Evolutionary conservation across 2,888 invertebrate species (phyloP).

Genomic region (Yponomeuta cagnagella): DNA sequence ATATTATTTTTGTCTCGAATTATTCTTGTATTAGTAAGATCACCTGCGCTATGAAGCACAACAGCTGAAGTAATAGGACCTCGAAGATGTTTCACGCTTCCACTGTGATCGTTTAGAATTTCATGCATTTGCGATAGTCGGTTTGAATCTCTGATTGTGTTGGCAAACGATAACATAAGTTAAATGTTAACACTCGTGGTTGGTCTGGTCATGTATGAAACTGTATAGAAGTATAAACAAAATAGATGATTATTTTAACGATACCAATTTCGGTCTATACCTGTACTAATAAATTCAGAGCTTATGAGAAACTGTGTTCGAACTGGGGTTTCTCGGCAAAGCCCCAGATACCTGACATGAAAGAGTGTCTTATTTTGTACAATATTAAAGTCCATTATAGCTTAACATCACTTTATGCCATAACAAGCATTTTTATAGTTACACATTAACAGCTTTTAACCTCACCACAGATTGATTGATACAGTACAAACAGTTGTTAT

Average conservation of each 20-base stretch:
- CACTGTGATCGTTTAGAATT: constrained; percentile 49
- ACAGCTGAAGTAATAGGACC: neutral
- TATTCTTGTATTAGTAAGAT: constrained; percentile 9
- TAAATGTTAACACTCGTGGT: constrained; percentile 13
- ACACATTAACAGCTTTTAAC: constrained; percentile 65
- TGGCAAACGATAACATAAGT: neutral
- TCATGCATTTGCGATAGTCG: constrained; percentile 35
- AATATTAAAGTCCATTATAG: constrained; percentile 47
- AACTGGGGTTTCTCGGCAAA: constrained; percentile 7
- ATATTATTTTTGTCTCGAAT: constrained; percentile 8
- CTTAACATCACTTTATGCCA: constrained; percentile 51
- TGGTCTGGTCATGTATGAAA: constrained; percentile 14
- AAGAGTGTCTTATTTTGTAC: constrained; percentile 44
- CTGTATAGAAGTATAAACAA: neutral
- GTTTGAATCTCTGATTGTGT: constrained; percentile 13
- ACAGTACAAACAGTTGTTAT: constrained; percentile 71
- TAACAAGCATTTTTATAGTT: constrained; percentile 56
- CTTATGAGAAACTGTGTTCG: constrained; percentile 10
- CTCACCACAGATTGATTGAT: constrained; percentile 67
- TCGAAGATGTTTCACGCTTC: constrained; percentile 35
- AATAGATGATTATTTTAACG: constrained; percentile 4
- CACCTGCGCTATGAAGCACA: neutral
- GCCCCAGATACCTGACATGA: constrained; percentile 25
- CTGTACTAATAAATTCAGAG: constrained; percentile 1
- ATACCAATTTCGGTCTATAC: constrained; percentile 6